Evolutionary conservation across 2,113 vertebrate species (phyloP).

Genomic region (Gopherus flavomarginatus): DNA sequence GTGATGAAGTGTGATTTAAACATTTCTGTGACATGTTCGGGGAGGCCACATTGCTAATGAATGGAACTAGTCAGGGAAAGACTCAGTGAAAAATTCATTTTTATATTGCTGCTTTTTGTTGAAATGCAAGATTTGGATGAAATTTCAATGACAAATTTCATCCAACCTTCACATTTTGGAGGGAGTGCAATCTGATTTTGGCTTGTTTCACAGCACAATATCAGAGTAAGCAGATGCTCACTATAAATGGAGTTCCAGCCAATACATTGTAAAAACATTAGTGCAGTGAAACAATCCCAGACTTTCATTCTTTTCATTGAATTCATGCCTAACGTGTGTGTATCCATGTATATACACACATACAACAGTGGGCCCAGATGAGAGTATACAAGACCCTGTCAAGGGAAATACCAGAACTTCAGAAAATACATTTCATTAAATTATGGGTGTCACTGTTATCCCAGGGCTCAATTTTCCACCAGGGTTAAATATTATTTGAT

Average conservation of each 20-base stretch:
- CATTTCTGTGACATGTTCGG: background rate
- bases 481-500: background rate
- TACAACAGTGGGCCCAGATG: background rate
- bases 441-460: background rate
- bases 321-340: background rate
- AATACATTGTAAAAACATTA: background rate
- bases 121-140: background rate
- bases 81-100: background rate
- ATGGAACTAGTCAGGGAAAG: background rate
- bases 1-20: background rate
- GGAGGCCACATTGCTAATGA: background rate
- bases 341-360: background rate
- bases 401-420: background rate
- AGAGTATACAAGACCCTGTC: background rate
- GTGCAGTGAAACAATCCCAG: background rate
- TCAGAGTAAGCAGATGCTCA: background rate
- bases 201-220: background rate
- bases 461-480: background rate
- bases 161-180: background rate
- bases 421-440: background rate
- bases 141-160: background rate
- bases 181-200: background rate
- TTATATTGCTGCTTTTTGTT: conserved; percentile 22
- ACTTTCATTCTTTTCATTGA: background rate
- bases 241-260: background rate